Base-by-base conservation (phyloP, 2,888 invertebrate genomes). In the Amphipoea lucens region DNA sequence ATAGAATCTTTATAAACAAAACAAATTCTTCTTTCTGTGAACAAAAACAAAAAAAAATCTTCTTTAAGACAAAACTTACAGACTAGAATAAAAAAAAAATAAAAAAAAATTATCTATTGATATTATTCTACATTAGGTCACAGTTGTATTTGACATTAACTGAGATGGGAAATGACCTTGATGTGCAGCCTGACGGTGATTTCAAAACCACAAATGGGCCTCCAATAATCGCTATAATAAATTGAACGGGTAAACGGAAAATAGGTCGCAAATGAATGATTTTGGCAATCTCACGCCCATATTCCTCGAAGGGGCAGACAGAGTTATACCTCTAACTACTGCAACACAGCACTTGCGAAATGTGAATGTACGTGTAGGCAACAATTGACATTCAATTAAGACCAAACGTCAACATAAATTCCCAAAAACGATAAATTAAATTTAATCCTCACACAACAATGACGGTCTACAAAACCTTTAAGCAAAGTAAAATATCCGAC, bases 401-500 rank as follows among this genome's bases (percentile, higher is more conserved):
- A n/a, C 14, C 23, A 9, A 54, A 70, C 23, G 40, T 4, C 20
- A 70, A 23, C 9, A 70, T 70, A n/a, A 2, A 17, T 70, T 70
- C 4, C 29, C 29, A 14, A 63, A 65, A 36, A 2, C 23, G 1
- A 12, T 60, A n/a, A 5, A 0, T 4, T 45, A 6, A 45, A 65
- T 51, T n/a, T 2, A 72, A 63, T 68, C 57, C 14, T 71, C 63
- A 54, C 23, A 23, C 6, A n/a, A 51, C 36, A 54, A 75, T 70
- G 5, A 57, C 14, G 9, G n/a, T 14, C 36, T 57, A 5, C 12
- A 74, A 48, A 20, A 60, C 29, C 23, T 40, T 14, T 1, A 29
- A 70, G 14, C 12, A 70, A 51, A 40, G 40, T 45, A 66, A 63
- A 66, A 85, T 63, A 63, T 63, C 48, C 9, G 14, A 40, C 20